Percentiles rank a stretch among this genome's conserved stretches.
phyloP scores from a whole-genome alignment of 2,888 invertebrate species.

The Stomorhina lunata region DNA sequence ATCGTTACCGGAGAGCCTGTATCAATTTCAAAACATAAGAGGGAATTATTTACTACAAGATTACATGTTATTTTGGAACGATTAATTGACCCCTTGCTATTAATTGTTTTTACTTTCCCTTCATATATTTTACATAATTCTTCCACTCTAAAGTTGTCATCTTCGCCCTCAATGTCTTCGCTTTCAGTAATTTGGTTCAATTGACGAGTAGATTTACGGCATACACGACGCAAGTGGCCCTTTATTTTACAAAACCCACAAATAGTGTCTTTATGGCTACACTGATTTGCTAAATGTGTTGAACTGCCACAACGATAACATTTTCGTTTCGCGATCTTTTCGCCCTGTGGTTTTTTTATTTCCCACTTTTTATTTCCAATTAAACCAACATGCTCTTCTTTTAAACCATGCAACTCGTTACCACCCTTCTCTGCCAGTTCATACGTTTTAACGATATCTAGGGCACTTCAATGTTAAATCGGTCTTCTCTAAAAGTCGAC shows the following conservation, averaged over 20 bases:
- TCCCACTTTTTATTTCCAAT: too few species aligned
- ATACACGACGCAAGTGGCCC: slow-evolving; percentile 1
- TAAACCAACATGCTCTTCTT: too few species aligned
- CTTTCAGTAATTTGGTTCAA: too few species aligned
- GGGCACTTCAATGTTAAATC: slow-evolving; percentile 67
- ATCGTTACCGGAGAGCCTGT: slow-evolving; percentile 42
- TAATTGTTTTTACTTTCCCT: too few species aligned
- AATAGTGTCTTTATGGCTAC: slow-evolving; percentile 20
- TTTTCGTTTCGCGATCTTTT: too few species aligned
- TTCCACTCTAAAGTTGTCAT: slow-evolving; percentile 19
- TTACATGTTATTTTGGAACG: slow-evolving; percentile 46
- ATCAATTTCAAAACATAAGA: slow-evolving; percentile 50
- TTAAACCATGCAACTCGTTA: slow-evolving; percentile 65
- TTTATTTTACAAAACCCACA: slow-evolving; percentile 1
- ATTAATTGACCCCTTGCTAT: too few species aligned
- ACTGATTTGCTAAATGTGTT: slow-evolving; percentile 16
- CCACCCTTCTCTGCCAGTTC: slow-evolving; percentile 67
- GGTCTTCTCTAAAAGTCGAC: slow-evolving; percentile 68
- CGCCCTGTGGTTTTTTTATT: too few species aligned
- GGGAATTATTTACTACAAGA: slow-evolving; percentile 31
- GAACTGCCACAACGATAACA: slow-evolving; percentile 13
- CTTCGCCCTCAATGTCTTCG: neutral
- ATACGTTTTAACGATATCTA: slow-evolving; percentile 68
- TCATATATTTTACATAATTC: slow-evolving; percentile 20
- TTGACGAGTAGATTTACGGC: slow-evolving; percentile 1